Evolutionary conservation across 2,888 invertebrate species (phyloP), one percentile per base, ranked within the genome.

Genomic region (Lepidocyrtoides sp.): DNA sequence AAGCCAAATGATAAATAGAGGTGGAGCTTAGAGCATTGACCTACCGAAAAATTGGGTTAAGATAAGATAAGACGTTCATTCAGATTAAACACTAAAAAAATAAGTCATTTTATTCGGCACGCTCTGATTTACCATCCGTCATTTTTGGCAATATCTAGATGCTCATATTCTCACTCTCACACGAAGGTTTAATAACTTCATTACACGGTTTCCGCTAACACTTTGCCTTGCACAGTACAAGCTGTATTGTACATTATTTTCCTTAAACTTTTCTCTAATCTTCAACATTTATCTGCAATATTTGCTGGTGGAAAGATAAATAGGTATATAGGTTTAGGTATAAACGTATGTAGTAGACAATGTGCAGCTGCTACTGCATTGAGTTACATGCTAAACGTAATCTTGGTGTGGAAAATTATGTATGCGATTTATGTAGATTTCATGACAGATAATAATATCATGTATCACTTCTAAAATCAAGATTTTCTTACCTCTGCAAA

Each of bases 11-110:
- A 44, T 41, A 26, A 44, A 48, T 12, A 48, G 12, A 77, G 77
- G 77, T 77, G 77, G 77, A 26, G 48, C 26, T 26, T 26, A 48
- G 77, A 77, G 77, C 77, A 48, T 77, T 77, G 51, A 77, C 77
- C 77, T 51, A 51, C 26, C 77, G 23, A 26, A 48, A 77, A 48
- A 77, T 77, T 44, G 41, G 20, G 72, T 20, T 72, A 72, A 44
- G 72, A 41, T 41, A 17, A 72, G 41, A 12, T 12, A 12, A 1
- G 26, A 5, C 14, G 4, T n/a, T n/a, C n/a, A n/a, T n/a, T n/a
- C n/a, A n/a, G n/a, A n/a, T n/a, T n/a, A n/a, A n/a, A n/a, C n/a
- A n/a, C n/a, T n/a, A n/a, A n/a, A n/a, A n/a, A 7, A 3, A 14
- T 17, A 8, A 57, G 57, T 1, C 63, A 63, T 63, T 63, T 29